Conservation (phyloP, 1,140 invertebrate species). For the Drosophila ercepeae region DNA sequence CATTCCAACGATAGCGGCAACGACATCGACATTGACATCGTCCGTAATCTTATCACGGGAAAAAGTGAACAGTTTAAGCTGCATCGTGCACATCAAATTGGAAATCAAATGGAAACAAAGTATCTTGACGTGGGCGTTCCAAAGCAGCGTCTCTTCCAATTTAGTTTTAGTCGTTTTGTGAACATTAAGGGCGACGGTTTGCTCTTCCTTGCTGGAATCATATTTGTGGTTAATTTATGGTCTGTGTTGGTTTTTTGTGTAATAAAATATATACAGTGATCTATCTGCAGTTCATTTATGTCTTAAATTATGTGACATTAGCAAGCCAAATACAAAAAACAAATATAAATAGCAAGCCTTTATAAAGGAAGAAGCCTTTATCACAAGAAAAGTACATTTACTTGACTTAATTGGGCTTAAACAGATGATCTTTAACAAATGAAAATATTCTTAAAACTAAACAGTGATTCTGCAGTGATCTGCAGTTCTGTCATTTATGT, state of each 20-base stretch:
- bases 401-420: no score
- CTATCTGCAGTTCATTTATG: not conserved
- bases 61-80: slow-evolving; percentile 77
- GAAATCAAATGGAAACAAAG: slow-evolving; percentile 43
- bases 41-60: slow-evolving; percentile 67
- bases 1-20: slow-evolving; percentile 5
- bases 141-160: slow-evolving; percentile 14
- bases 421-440: no score
- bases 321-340: no score
- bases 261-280: not conserved
- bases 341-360: no score
- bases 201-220: not conserved
- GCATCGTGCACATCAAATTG: slow-evolving; percentile 67
- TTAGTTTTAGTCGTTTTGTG: slow-evolving; percentile 58
- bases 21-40: slow-evolving; percentile 5
- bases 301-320: no score
- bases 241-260: not conserved
- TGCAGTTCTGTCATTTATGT: no score
- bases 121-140: slow-evolving; percentile 40
- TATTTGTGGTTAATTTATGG: slow-evolving; percentile 13
- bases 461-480: no score
- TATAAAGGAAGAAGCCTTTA: no score
- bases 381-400: no score
- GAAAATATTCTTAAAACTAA: no score
- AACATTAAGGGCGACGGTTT: slow-evolving; percentile 38